These are phyloP conservation scores for Panagrolaimus sp. DNA, from an alignment of 1,140 invertebrate genomes.

Conservation along the genomic window DNA sequence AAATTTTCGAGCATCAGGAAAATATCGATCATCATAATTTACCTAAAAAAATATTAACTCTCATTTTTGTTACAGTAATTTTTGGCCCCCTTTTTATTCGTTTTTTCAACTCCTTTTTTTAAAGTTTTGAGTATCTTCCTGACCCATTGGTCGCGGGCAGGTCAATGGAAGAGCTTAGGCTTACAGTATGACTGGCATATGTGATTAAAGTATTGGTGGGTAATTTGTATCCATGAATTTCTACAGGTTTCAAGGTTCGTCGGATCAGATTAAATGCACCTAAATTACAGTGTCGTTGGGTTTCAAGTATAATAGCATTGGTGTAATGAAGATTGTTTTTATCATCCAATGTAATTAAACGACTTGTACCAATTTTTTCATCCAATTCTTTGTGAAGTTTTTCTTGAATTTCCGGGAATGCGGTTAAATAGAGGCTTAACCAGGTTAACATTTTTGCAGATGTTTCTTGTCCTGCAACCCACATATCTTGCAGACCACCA, in stretches of 20 bases:
- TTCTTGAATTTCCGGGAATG: conserved; percentile 27
- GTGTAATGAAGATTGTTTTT: conserved; percentile 25
- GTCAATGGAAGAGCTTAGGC: too few species aligned
- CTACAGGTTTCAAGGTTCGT: not conserved
- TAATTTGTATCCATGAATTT: not conserved
- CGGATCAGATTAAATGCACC: not conserved
- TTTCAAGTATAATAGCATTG: conserved; percentile 17
- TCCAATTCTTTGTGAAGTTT: conserved; percentile 37
- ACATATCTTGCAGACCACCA: conserved; percentile 31
- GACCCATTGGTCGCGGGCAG: too few species aligned
- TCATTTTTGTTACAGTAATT: too few species aligned
- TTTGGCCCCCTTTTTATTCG: too few species aligned
- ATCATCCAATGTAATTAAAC: conserved; percentile 21
- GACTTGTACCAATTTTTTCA: conserved; percentile 2
- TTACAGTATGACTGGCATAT: conserved; percentile 6
- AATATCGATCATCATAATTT: conserved; percentile 1
- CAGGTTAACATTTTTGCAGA: conserved; percentile 26
- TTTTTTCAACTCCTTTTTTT: too few species aligned
- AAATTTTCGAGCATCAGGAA: not conserved
- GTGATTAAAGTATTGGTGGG: not conserved
- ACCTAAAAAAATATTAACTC: too few species aligned
- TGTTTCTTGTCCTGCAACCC: conserved; percentile 37
- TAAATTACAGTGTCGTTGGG: not conserved
- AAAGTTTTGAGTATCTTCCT: too few species aligned
- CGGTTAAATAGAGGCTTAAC: conserved; percentile 31